Conservation (phyloP, 2,797 vertebrate species). For the Thunnus albacares region DNA sequence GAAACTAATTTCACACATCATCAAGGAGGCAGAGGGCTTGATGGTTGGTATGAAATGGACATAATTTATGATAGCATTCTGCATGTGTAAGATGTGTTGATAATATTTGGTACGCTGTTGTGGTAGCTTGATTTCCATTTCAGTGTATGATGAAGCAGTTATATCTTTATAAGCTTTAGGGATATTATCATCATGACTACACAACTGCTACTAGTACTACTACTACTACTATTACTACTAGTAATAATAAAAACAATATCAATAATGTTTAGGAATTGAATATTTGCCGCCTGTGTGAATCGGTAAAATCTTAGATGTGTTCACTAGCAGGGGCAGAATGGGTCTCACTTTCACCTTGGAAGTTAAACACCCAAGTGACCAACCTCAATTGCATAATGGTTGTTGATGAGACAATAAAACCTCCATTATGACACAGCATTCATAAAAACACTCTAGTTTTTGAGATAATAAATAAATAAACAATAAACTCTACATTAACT, state of each 20-base stretch:
- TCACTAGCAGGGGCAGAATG: too few relatives aligned
- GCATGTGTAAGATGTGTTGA: background rate
- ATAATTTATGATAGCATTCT: background rate
- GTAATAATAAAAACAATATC: background rate
- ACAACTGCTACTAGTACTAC: background rate
- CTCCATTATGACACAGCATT: background rate
- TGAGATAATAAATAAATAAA: too few relatives aligned
- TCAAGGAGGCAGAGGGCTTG: background rate
- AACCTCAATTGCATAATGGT: too few relatives aligned
- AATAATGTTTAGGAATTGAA: background rate
- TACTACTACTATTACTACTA: background rate
- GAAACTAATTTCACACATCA: constrained; percentile 26
- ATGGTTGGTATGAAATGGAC: constrained; percentile 9
- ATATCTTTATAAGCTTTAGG: background rate
- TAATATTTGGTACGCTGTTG: background rate
- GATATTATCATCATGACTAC: background rate
- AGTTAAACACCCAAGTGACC: too few relatives aligned
- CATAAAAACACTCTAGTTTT: too few relatives aligned
- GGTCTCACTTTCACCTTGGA: too few relatives aligned
- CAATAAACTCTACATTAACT: too few relatives aligned
- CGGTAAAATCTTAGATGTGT: too few relatives aligned
- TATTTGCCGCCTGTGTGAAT: too few relatives aligned
- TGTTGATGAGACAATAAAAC: background rate
- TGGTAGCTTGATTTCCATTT: background rate
- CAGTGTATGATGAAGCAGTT: background rate